phyloP scores from a whole-genome alignment of 2,888 invertebrate genomes.

The Eutolmus rufibarbis region DNA sequence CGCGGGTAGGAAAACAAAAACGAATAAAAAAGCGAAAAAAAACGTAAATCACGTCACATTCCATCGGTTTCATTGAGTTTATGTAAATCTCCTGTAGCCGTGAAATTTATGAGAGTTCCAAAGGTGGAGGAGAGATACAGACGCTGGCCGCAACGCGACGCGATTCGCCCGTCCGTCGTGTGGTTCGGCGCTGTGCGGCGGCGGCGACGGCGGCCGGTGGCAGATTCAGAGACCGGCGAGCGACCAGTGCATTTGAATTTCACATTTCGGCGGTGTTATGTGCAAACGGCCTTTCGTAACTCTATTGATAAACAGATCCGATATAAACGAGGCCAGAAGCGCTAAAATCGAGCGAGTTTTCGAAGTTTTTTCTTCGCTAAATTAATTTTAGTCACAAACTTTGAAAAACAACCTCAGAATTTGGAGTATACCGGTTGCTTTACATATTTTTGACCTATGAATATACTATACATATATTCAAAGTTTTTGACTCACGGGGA shows the following conservation, averaged over 20 bases:
- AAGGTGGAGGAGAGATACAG: slow-evolving; percentile 17
- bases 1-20: background rate
- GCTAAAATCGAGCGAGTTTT: background rate
- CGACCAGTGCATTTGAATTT: background rate
- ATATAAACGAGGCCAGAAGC: background rate
- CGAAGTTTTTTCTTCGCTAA: background rate
- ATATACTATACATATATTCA: no score
- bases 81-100: slow-evolving; percentile 35
- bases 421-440: background rate
- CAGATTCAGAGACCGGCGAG: background rate
- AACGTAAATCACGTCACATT: slow-evolving; percentile 22
- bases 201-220: background rate
- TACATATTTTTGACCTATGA: background rate
- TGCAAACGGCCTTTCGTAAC: background rate
- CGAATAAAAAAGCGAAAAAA: background rate
- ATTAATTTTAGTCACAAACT: background rate
- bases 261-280: background rate
- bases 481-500: no score
- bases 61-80: slow-evolving; percentile 37
- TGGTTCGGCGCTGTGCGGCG: background rate
- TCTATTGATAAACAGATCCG: background rate
- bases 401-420: background rate
- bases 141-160: background rate
- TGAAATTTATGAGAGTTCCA: slow-evolving; percentile 32
- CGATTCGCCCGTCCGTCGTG: background rate